Evolutionary conservation across 2,113 vertebrate genomes (phyloP).

Genomic region (Gymnorhina tibicen): DNA sequence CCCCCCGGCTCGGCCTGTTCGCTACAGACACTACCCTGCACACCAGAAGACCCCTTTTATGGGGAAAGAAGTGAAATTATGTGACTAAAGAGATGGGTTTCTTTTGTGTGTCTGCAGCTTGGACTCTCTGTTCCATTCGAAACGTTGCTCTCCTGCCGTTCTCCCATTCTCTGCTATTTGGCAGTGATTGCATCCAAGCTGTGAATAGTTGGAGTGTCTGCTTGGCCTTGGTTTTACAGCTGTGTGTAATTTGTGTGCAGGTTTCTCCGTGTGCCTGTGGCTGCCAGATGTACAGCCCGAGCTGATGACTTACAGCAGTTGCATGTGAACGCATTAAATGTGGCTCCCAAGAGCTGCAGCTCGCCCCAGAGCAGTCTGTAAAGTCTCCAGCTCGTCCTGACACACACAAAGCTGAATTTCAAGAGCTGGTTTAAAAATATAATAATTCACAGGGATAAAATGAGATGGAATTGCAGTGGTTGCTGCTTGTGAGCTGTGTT

Average conservation of each 20-base stretch:
- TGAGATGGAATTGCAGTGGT: background rate
- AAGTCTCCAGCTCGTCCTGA: background rate
- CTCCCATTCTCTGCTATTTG: background rate
- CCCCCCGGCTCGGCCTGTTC: background rate
- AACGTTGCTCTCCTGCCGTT: constrained; percentile 10
- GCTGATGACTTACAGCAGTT: background rate
- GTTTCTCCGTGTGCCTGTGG: background rate
- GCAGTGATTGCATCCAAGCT: constrained; percentile 4
- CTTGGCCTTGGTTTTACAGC: background rate
- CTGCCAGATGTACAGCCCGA: background rate
- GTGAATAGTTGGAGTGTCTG: background rate
- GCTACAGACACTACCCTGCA: background rate
- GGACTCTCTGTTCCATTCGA: background rate
- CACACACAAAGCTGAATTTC: background rate
- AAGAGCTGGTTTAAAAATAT: background rate
- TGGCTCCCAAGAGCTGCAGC: background rate
- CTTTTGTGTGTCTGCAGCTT: background rate
- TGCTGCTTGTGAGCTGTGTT: background rate
- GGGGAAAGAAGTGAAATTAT: background rate
- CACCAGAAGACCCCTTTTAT: background rate
- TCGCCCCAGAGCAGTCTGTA: background rate
- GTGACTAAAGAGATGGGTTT: background rate
- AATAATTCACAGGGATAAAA: background rate
- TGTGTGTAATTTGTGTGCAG: background rate
- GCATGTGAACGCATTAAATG: background rate